Evolutionary conservation across 2,113 vertebrate genomes (phyloP).

Genomic region (Vimba vimba): DNA sequence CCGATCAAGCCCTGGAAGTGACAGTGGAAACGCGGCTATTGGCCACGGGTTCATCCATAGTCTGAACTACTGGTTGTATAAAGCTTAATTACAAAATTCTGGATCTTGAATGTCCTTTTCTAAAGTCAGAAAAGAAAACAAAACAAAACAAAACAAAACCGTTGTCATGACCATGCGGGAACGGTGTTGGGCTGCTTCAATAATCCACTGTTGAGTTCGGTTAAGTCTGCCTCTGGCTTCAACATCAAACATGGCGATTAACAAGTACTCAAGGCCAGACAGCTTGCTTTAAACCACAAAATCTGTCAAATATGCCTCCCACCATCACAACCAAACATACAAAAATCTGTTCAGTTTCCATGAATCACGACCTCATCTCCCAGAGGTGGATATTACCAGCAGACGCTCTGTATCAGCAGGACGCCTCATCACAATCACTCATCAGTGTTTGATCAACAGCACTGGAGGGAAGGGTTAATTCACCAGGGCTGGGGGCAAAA

Average conservation of each 20-base stretch:
- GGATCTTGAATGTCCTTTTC: neutral
- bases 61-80: no score
- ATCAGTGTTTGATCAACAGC: neutral
- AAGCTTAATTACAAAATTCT: neutral
- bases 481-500: neutral
- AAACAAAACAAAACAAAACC: no score
- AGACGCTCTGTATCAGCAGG: neutral
- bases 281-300: conserved; percentile 27
- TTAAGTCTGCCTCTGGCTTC: conserved; percentile 43
- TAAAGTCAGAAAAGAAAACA: neutral
- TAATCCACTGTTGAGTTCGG: conserved; percentile 36
- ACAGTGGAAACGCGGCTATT: no score
- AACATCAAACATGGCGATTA: conserved; percentile 42
- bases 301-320: conserved; percentile 23
- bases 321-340: conserved; percentile 16
- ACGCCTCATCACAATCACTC: neutral
- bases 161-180: neutral
- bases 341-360: neutral
- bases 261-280: conserved; percentile 19
- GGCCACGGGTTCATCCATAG: no score
- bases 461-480: neutral
- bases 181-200: neutral
- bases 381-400: neutral
- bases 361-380: neutral
- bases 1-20: no score